phyloP scores from a whole-genome alignment of 2,888 invertebrate species.

The Tenthredo mesomela region DNA sequence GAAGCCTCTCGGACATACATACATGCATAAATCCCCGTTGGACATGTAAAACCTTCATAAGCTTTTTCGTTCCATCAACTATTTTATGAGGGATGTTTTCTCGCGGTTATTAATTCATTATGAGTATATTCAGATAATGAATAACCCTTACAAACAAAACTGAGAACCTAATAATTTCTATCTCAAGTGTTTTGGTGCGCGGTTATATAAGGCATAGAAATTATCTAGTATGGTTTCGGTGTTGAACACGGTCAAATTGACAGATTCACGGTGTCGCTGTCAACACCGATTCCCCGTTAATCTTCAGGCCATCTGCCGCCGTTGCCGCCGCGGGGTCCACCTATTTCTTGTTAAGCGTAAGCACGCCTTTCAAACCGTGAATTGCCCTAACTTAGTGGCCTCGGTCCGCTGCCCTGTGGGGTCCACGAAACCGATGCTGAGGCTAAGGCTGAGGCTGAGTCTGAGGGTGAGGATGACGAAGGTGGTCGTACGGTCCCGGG shows the following conservation, averaged over 20 bases:
- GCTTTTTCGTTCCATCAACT: too few relatives aligned
- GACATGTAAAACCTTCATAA: too few relatives aligned
- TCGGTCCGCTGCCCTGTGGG: constrained; percentile 16
- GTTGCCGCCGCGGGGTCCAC: constrained; percentile 54
- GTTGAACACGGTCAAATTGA: constrained; percentile 54
- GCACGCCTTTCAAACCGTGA: constrained; percentile 57
- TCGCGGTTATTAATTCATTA: too few relatives aligned
- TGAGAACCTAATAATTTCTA: too few relatives aligned
- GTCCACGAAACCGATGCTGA: constrained; percentile 31
- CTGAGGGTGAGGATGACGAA: constrained; percentile 65
- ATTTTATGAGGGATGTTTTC: too few relatives aligned
- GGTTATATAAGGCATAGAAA: constrained; percentile 41
- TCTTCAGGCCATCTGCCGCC: constrained; percentile 53
- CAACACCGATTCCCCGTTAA: constrained; percentile 57
- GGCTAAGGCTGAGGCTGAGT: constrained; percentile 59
- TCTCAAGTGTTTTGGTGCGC: neutral
- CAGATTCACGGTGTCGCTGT: constrained; percentile 56
- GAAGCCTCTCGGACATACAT: neutral
- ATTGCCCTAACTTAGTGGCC: constrained; percentile 62
- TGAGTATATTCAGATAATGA: too few relatives aligned
- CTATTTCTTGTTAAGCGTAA: constrained; percentile 56
- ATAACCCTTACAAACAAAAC: too few relatives aligned
- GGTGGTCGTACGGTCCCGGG: constrained; percentile 60
- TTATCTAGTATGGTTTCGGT: constrained; percentile 23
- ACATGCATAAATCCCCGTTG: too few relatives aligned